Evolutionary conservation across 2,113 vertebrate species (phyloP).

Genomic region (Cavia aperea): DNA sequence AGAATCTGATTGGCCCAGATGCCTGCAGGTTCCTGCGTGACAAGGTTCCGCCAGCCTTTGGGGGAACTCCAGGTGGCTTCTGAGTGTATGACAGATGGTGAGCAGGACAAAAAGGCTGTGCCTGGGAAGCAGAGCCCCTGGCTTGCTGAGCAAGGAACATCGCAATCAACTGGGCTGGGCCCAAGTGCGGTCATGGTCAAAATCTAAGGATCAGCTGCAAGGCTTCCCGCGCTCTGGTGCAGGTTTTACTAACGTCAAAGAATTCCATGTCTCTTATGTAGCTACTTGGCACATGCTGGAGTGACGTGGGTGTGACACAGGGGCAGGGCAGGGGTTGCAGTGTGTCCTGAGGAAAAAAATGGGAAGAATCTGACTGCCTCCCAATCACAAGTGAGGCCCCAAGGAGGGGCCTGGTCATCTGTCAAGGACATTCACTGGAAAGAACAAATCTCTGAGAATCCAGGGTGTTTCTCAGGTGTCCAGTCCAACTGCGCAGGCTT

Average conservation of each 20-base stretch:
- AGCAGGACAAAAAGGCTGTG: not conserved
- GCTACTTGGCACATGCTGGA: conserved; percentile 41
- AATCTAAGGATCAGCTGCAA: conserved; percentile 55
- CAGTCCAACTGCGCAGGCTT: not conserved
- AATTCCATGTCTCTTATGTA: conserved; percentile 58
- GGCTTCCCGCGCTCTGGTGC: not conserved
- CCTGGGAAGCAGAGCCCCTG: not conserved
- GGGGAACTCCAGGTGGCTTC: not conserved
- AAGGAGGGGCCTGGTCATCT: not conserved
- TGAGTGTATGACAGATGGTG: not conserved
- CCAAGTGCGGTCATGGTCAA: conserved; percentile 46
- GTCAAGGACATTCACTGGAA: not conserved
- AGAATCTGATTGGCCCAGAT: not conserved
- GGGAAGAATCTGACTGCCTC: not conserved
- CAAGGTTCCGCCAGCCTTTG: not conserved
- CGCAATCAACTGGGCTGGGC: not conserved
- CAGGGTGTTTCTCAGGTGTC: not conserved
- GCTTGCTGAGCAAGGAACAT: not conserved
- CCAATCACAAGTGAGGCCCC: not conserved
- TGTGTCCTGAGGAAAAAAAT: conserved; percentile 5
- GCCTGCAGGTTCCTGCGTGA: not conserved
- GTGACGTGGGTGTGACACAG: conserved; percentile 56
- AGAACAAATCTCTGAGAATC: not conserved
- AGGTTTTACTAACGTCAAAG: conserved; percentile 61
- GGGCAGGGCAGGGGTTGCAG: conserved; percentile 18